Base-by-base conservation (phyloP, 2,797 vertebrate species). In the Protonibea diacanthus region DNA sequence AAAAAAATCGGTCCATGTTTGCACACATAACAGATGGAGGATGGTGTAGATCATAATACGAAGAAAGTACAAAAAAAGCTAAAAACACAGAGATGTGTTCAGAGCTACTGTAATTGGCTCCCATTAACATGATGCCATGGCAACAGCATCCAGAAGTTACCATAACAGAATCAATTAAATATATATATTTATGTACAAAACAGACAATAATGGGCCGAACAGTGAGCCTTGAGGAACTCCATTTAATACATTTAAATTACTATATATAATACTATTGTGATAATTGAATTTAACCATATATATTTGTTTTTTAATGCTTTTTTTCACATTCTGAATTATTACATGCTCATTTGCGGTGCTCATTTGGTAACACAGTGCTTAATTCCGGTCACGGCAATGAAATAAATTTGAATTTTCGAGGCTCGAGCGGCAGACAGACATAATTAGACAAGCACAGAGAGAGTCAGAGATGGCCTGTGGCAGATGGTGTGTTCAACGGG, bases 401-500 rank as follows among this genome's bases (percentile, higher is more conserved):
- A 74, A 47, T 47, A 63, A 21, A 53, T 74, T 45, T 55, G 3
- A 61, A 70, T 76, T 64, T 52, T 25, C 6, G 67, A 48, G 69
- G 33, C 8, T 49, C 13, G 42, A 60, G 53, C 21, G 1, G 40
- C 25, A 60, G 59, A 73, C 72, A 53, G 61, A 73, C 49, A 40
- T 38, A 74, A 59, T 74, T 65, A 71, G 63, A 58, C 11, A 12
- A 71, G 57, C 53, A 23, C 29, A 59, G 61, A 76, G 63, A 23
- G 74, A 79, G 66, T 45, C 53, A 18, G 62, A 29, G 64, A 57
- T 49, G 25, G 83, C 65, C 53, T 27, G 62, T 71, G 67, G 73
- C 91, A 93, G 92, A 92, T 94, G 92, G 91, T 59, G 63, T 69
- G 78, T 81, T 85, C 83, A 83, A 71, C 29, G 33, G 78, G 74